A percentile compares a stretch with the other conserved stretches of the same genome.
phyloP scores from a whole-genome alignment of 2,113 vertebrate genomes.

The Aphyosemion australe region DNA sequence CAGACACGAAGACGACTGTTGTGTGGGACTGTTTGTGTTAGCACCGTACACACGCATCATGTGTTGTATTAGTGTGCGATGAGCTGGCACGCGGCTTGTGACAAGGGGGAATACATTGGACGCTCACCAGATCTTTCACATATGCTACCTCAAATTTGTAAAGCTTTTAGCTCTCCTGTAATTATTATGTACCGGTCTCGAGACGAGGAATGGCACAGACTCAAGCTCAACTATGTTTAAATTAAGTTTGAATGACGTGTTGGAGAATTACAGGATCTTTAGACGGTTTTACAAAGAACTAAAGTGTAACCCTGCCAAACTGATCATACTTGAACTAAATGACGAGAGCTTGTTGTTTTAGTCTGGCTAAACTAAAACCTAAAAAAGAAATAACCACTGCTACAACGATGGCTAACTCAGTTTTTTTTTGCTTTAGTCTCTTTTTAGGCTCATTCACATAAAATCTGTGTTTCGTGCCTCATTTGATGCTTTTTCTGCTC shows the following conservation, averaged over 20 bases:
- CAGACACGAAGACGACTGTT: conserved; percentile 60
- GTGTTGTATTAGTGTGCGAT: conserved; percentile 57
- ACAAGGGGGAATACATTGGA: conserved; percentile 47
- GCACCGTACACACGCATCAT: conserved; percentile 37
- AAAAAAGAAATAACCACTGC: too few species aligned
- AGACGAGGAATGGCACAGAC: conserved; percentile 28
- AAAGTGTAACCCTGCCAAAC: background rate
- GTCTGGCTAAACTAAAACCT: too few species aligned
- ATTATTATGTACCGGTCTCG: conserved; percentile 50
- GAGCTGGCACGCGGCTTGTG: conserved; percentile 46
- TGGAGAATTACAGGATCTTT: conserved; percentile 13
- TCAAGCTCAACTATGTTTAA: conserved; percentile 39
- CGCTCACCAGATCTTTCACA: conserved; percentile 54
- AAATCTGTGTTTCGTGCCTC: too few species aligned
- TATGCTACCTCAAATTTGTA: conserved; percentile 50
- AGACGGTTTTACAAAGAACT: conserved; percentile 26
- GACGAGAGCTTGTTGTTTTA: too few species aligned
- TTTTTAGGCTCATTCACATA: too few species aligned
- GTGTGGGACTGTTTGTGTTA: conserved; percentile 48
- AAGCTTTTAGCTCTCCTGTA: too few species aligned
- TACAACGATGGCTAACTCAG: too few species aligned
- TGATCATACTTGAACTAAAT: background rate
- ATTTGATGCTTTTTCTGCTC: too few species aligned
- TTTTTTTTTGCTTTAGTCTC: too few species aligned
- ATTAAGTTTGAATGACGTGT: conserved; percentile 43